Conservation (phyloP, 2,113 vertebrate species). For the Chionodraco myersi region DNA sequence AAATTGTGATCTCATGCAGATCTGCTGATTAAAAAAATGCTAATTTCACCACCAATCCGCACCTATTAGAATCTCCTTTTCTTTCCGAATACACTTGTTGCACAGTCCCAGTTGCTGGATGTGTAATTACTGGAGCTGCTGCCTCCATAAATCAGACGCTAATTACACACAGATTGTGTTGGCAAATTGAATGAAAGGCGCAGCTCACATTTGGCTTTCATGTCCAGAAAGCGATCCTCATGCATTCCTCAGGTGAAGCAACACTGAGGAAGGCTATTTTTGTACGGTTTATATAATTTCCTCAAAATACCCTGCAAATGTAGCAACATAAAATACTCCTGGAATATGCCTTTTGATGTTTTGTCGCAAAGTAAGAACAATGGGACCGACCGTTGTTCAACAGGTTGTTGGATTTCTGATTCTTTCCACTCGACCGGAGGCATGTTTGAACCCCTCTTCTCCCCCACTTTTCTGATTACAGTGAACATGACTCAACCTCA, state of each 20-base stretch:
- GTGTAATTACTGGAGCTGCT: conserved; percentile 44
- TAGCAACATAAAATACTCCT: neutral
- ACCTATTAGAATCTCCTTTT: conserved; percentile 17
- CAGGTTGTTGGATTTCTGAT: neutral
- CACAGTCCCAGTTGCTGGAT: conserved; percentile 25
- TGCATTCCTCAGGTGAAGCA: conserved; percentile 1
- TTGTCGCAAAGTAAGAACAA: neutral
- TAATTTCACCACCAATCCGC: conserved; percentile 3
- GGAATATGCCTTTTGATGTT: neutral
- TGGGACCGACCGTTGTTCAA: neutral
- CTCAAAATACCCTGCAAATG: neutral
- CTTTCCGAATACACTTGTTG: conserved; percentile 1
- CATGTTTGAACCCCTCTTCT: neutral
- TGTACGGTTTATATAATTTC: neutral
- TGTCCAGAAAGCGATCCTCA: conserved; percentile 14
- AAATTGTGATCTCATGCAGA: neutral
- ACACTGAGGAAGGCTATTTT: neutral
- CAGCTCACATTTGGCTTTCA: conserved; percentile 32
- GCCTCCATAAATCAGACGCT: conserved; percentile 41
- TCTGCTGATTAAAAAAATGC: neutral
- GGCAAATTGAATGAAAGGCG: conserved; percentile 39
- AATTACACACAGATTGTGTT: conserved; percentile 53
- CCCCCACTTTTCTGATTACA: conserved; percentile 1
- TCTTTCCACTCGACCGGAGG: neutral
- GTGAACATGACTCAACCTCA: neutral